These are phyloP conservation scores for Eucidaris tribuloides DNA, from an alignment of 35 echinoderm and acorn worm species.

Conservation along the genomic window DNA sequence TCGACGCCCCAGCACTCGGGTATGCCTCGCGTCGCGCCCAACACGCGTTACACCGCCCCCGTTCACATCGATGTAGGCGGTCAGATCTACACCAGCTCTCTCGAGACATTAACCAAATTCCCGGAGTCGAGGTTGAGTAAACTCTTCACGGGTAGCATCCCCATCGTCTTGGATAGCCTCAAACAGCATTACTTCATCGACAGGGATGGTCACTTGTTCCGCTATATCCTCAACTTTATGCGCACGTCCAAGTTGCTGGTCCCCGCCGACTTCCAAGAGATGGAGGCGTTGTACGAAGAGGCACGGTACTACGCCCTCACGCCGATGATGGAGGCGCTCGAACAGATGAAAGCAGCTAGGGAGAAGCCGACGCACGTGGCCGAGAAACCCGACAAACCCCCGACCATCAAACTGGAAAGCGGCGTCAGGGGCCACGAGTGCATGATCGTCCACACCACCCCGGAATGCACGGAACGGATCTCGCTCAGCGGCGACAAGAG, in stretches of 20 bases:
- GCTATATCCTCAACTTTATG: conserved; percentile 93
- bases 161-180: conserved; percentile 91
- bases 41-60: conserved; percentile 74
- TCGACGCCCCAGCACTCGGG: conserved; percentile 22
- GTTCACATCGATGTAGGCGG: conserved; percentile 99
- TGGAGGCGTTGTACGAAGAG: conserved; percentile 94
- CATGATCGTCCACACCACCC: conserved; percentile 87
- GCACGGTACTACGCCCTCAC: conserved; percentile 84
- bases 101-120: conserved; percentile 89
- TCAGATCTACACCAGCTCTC: conserved; percentile 90
- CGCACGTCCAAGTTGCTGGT: conserved; percentile 72
- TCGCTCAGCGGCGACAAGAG: conserved; percentile 88
- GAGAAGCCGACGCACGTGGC: neutral
- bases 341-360: conserved; percentile 40
- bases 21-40: conserved; percentile 84
- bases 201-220: conserved; percentile 92
- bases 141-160: conserved; percentile 90
- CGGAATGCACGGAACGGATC: conserved; percentile 93
- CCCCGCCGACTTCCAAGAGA: conserved; percentile 73
- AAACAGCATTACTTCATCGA: conserved; percentile 99
- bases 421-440: conserved; percentile 72
- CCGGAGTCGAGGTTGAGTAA: conserved; percentile 90
- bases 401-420: conserved; percentile 53
- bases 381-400: conserved; percentile 41
- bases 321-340: conserved; percentile 77